Base-by-base conservation (phyloP, 1,140 invertebrate genomes). In the Linepithema humile region DNA sequence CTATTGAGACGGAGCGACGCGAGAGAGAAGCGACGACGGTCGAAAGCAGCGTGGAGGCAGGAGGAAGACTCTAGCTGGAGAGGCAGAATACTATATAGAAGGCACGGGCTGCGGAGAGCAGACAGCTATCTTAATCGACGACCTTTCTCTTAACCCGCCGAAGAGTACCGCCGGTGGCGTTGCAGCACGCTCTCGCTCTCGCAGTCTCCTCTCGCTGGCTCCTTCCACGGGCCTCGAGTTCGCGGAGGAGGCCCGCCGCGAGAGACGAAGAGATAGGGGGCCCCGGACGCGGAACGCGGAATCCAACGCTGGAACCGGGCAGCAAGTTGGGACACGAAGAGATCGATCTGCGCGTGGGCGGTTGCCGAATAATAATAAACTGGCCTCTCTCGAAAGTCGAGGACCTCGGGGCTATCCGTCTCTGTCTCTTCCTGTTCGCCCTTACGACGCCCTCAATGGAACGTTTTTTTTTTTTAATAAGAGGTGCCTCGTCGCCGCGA, bases 51-150 rank as follows among this genome's bases (percentile, higher is more conserved):
- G 38, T 48, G 59, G 40, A 70, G 23, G 15, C 20, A 40, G 32
- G 26, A 26, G 75, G 48, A 77, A 43, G 80, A 69, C 17, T 67
- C 35, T 62, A 86, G 82, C 80, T 64, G 15, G 43, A 45, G 43
- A 83, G 82, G 75, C 85, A 77, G 78, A 88, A 26, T 64, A 85
- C 83, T 88, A 64, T n/a, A n/a, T 82, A 53, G 59, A 59, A 88
- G 84, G 84, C 55, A 74, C 67, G 77, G 26, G 5, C 55, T 72
- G 75, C 77, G 80, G 84, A 89, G 83, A 82, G 73, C 83, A 65
- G 88, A 92, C 89, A 92, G 91, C 90, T 92, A 92, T 92, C 92
- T 93, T 91, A 92, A 93, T 93, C 91, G 92, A 91, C 91, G 91
- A 92, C 92, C 92, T 91, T 89, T 92, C 89, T 87, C 88, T 93